These are phyloP conservation scores for Danionella dracula DNA, from an alignment of 2,797 vertebrate species.

Conservation along the genomic window DNA sequence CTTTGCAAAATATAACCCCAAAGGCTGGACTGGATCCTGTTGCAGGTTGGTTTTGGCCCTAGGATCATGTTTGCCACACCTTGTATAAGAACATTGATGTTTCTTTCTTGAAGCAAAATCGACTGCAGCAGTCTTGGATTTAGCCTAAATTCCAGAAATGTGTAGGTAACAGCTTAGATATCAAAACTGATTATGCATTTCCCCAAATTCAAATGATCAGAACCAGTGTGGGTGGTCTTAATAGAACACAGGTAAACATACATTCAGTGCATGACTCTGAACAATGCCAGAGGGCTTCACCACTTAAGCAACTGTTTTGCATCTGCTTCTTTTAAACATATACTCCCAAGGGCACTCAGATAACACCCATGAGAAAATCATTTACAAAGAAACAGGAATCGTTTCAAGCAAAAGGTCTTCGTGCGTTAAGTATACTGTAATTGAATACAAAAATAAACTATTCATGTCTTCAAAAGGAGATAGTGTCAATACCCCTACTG, in stretches of 20 bases:
- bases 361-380: not conserved
- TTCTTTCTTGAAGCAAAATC: too few species aligned
- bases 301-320: not conserved
- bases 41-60: too few species aligned
- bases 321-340: not conserved
- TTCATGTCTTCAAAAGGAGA: not conserved
- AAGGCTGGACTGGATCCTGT: too few species aligned
- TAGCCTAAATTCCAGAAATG: too few species aligned
- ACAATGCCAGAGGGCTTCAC: conserved; percentile 12
- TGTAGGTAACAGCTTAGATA: too few species aligned
- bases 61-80: too few species aligned
- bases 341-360: not conserved
- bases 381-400: not conserved
- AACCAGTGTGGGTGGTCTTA: not conserved
- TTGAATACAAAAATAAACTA: too few species aligned
- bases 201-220: not conserved
- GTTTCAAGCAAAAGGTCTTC: not conserved
- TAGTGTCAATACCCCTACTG: not conserved
- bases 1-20: too few species aligned
- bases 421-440: too few species aligned
- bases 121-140: too few species aligned
- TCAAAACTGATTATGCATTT: not conserved
- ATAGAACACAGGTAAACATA: not conserved
- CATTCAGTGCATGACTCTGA: not conserved
- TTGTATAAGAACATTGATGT: too few species aligned